phyloP scores from a whole-genome alignment of 30 jellyfish, hydroid and myxozoan species.

The Hydractinia symbiolongicarpus region DNA sequence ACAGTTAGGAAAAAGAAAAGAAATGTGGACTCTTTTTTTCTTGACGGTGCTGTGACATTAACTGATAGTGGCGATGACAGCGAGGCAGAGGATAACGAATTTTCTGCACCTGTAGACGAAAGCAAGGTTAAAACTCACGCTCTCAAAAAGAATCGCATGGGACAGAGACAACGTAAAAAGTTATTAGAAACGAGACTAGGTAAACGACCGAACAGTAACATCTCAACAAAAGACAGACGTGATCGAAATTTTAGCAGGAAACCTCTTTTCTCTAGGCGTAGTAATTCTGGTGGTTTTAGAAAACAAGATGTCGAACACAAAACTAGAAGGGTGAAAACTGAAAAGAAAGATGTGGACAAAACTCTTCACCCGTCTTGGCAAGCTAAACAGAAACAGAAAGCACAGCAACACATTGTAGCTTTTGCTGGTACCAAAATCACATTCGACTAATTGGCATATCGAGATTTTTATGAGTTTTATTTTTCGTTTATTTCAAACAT shows the following conservation, averaged over 20 bases:
- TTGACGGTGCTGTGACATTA: background rate
- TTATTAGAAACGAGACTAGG: background rate
- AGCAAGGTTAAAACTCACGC: background rate
- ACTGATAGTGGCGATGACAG: background rate
- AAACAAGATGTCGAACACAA: background rate
- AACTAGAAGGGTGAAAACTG: background rate
- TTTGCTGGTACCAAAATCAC: conserved; percentile 29
- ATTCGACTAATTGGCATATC: background rate
- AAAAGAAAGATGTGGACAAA: background rate
- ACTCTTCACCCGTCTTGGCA: conserved; percentile 35
- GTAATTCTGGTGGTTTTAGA: background rate
- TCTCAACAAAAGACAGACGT: background rate
- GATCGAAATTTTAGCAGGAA: background rate
- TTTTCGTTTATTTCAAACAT: too few relatives aligned
- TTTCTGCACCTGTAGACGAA: conserved; percentile 18
- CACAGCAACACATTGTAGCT: background rate
- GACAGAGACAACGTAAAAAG: conserved; percentile 26
- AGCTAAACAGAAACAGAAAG: conserved; percentile 25
- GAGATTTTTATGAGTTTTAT: background rate
- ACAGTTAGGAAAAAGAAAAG: background rate
- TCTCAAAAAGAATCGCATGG: conserved; percentile 25
- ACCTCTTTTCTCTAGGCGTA: background rate
- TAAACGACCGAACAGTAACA: background rate
- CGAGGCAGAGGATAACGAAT: conserved; percentile 3
- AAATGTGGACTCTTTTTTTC: conserved; percentile 2